These are phyloP conservation scores for Thereva unica DNA, from an alignment of 2,888 invertebrate genomes.

Conservation along the genomic window DNA sequence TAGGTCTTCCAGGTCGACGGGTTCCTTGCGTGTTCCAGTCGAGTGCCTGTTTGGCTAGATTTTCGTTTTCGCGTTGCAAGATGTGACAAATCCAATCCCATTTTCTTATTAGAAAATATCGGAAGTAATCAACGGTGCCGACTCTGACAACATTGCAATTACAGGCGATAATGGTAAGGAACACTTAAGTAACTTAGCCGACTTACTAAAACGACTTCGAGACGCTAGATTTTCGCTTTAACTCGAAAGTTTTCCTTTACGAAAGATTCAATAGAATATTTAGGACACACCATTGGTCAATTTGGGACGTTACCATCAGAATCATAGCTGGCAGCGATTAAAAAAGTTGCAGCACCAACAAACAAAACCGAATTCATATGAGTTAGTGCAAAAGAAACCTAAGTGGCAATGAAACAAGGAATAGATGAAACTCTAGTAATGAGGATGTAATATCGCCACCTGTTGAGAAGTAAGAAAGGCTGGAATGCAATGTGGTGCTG, in stretches of 20 bases:
- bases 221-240: not conserved
- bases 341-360: not conserved
- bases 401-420: not conserved
- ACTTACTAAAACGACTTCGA: no score
- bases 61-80: no score
- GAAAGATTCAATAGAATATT: not conserved
- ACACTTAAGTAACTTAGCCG: no score
- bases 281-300: not conserved
- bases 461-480: no score
- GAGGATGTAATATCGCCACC: not conserved
- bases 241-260: not conserved
- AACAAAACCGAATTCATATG: not conserved
- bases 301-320: not conserved
- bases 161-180: no score
- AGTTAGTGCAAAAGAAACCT: not conserved
- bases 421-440: not conserved
- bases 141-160: not conserved
- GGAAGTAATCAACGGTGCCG: not conserved
- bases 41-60: no score
- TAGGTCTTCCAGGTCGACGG: no score
- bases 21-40: no score
- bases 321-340: not conserved
- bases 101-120: not conserved
- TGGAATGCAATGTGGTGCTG: no score
- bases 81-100: no score